Evolutionary conservation across 2,888 invertebrate genomes (phyloP), one percentile per base, ranked within the genome.

Genomic region (Eupithecia vulgata): DNA sequence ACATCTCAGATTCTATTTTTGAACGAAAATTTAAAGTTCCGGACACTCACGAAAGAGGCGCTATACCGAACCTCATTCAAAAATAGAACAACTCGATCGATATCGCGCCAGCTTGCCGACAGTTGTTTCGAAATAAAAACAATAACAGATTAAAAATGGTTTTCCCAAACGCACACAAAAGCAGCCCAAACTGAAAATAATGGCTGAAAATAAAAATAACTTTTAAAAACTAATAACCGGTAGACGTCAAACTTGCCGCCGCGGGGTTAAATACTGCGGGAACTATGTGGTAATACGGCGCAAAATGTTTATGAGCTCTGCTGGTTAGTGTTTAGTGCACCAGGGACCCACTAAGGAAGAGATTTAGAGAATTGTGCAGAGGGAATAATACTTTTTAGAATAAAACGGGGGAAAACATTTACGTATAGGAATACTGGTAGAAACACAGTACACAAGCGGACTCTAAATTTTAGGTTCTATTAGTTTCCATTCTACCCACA

Each of bases 221-320:
- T 76, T 78, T 77, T 76, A 64, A 72, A 74, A 76, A 78, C 77
- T 75, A 77, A 76, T 77, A 78, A 77, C 74, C 61, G 72, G 73
- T 75, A 71, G 71, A 74, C 72, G 78, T 67, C 52, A 69, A 77
- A 76, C 70, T 76, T 74, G 42, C 62, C n/a, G n/a, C 48, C 48
- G 48, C 73, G 69, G 57, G 68, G 75, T 71, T 78, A 79, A 81
- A 78, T 78, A 79, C 76, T 73, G 76, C 74, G 68, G 72, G 70
- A 80, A 80, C 73, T 73, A 75, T 68, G 78, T 71, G 73, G 75
- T 77, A 80, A 78, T 81, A 78, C 74, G 68, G 77, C 74, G 67
- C 80, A 79, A 80, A 80, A 78, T 82, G 80, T 81, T 81, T 73
- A 80, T 83, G 76, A 80, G 77, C 75, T 74, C 70, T 74, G 70